Evolutionary conservation across 92 coral and sea anemone genomes (phyloP), one percentile per base, ranked within the genome.

Genomic region (Parazoanthus swiftii): DNA sequence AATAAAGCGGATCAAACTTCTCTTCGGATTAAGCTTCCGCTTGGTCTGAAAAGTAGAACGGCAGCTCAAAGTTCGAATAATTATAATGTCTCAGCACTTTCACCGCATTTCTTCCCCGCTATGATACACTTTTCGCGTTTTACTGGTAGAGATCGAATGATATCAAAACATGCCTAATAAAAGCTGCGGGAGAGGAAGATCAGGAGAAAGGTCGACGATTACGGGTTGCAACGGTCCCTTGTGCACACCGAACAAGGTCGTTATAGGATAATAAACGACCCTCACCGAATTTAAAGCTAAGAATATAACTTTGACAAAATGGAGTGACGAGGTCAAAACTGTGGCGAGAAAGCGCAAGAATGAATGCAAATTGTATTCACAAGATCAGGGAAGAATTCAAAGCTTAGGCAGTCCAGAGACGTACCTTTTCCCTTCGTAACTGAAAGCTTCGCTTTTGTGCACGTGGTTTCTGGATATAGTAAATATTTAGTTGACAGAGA

Each of bases 141-240:
- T 66, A 23, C 72, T 81, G 42, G 44, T 36, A 21, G 23, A 54
- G 39, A 81, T 81, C 85, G 54, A 58, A 35, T 81, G 85, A 58
- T 81, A 81, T 81, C 85, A 81, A 81, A 81, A 81, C 85, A 81
- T 18, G 25, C 8, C 63, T 20, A 74, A 81, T 81, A 81, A 63
- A 80, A 58, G 33, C 85, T 36, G 68, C 85, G 44, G 85, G 85
- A 81, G 85, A 81, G 46, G 48, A 26, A 14, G 73, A 23, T 20
- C 29, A 37, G 48, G 63, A 81, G 68, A 20, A 39, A 56, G 50
- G 50, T 58, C 51, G 54, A 81, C 9, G 50, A 11, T 23, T 37
- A 39, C 35, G 36, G 33, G 15, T 37, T 11, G 72, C 74, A 81
- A 39, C 36, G 68, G 26, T 35, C 48, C 21, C 18, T 63, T 36